Evolutionary conservation across 2,113 vertebrate genomes (phyloP).

Genomic region (Vulpes vulpes): DNA sequence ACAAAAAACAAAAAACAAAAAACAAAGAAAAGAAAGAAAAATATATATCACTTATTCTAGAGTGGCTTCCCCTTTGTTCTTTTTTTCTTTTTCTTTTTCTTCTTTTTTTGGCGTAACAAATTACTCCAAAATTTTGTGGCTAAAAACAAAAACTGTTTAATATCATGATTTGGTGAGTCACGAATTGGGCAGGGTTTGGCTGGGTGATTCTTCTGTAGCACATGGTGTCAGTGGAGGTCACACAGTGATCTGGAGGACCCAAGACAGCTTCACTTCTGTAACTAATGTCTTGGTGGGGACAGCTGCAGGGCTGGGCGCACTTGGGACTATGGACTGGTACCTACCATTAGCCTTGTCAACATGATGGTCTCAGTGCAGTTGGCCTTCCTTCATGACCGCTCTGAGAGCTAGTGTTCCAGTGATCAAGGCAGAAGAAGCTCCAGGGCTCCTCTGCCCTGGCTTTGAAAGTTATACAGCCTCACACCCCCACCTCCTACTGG

Average conservation of each 20-base stretch:
- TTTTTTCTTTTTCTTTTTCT: not conserved
- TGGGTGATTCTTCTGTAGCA: not conserved
- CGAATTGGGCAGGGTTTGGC: not conserved
- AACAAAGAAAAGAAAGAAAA: not conserved
- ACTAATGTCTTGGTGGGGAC: not conserved
- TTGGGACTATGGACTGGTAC: not conserved
- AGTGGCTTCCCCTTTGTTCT: not conserved
- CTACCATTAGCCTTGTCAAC: not conserved
- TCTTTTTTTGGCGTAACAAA: not conserved
- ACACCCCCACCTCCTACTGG: not conserved
- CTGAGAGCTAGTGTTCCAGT: not conserved
- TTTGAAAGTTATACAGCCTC: not conserved
- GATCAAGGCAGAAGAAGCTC: not conserved
- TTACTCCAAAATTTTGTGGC: not conserved
- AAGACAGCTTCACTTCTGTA: not conserved
- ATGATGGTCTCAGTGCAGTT: fast-evolving
- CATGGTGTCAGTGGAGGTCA: not conserved
- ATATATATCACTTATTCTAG: not conserved
- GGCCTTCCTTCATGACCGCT: not conserved
- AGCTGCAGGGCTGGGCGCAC: not conserved
- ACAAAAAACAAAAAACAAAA: not conserved
- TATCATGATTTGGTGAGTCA: not conserved
- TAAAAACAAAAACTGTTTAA: not conserved
- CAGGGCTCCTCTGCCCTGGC: not conserved
- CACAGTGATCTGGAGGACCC: not conserved